phyloP scores from a whole-genome alignment of 1,140 invertebrate species.

The Cherax quadricarinatus region DNA sequence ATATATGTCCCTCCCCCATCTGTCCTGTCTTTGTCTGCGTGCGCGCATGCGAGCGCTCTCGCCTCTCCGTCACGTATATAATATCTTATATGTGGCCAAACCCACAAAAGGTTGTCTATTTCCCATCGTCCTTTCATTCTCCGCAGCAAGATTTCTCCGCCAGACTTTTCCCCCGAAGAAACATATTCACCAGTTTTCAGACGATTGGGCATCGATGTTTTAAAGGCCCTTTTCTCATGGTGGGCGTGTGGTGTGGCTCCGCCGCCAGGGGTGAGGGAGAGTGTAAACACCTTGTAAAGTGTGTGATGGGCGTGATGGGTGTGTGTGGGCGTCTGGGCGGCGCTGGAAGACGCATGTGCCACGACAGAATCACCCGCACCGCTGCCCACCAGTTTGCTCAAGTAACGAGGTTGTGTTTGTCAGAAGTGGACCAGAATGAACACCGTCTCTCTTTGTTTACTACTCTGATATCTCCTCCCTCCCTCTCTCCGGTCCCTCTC shows the following conservation, averaged over 20 bases:
- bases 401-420: neutral
- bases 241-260: neutral
- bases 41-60: too few relatives aligned
- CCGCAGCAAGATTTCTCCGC: neutral
- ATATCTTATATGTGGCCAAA: neutral
- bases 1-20: neutral
- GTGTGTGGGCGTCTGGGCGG: too few relatives aligned
- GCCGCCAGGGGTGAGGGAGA: neutral
- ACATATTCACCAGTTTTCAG: slow-evolving; percentile 5
- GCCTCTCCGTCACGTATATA: neutral
- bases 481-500: neutral
- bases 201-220: slow-evolving; percentile 10
- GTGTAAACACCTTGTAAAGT: neutral
- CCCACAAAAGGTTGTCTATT: neutral
- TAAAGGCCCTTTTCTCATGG: neutral
- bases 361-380: neutral
- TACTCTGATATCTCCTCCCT: neutral
- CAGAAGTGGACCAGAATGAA: neutral
- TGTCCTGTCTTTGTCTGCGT: too few relatives aligned
- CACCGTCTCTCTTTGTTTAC: neutral
- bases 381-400: neutral
- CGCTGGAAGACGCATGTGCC: neutral
- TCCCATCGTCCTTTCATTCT: neutral
- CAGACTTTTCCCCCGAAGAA: neutral
- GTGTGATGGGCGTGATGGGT: neutral